A percentile compares a stretch with the other conserved stretches of the same genome.
Conservation (phyloP, 1,140 invertebrate genomes). For the Linepithema humile region DNA sequence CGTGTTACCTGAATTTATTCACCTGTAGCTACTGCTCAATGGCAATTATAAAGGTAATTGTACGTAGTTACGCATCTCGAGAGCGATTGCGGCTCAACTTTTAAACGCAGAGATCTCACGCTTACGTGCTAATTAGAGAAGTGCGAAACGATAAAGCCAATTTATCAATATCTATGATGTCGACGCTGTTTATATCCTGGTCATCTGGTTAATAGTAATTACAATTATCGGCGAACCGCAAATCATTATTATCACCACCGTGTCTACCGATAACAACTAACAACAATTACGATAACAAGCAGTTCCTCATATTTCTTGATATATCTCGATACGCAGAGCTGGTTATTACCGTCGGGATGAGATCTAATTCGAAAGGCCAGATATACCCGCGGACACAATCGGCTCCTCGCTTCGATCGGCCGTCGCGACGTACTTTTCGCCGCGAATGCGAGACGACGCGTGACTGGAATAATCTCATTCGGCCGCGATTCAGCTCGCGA, state of each 20-base stretch:
- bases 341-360: not conserved
- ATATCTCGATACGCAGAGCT: not conserved
- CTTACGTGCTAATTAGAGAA: not conserved
- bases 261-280: not conserved
- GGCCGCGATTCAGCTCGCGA: constrained; percentile 52
- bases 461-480: constrained; percentile 57
- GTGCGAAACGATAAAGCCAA: not conserved
- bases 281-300: constrained; percentile 10
- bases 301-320: not conserved
- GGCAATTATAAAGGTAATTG: constrained; percentile 29
- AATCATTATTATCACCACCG: not conserved
- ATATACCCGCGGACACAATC: constrained; percentile 10
- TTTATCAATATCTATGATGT: not conserved
- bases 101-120: constrained; percentile 25
- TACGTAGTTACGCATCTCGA: constrained; percentile 19
- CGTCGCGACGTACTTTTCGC: constrained; percentile 3
- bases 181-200: constrained; percentile 2
- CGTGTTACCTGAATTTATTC: constrained; percentile 47
- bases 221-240: not conserved
- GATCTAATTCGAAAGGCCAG: not conserved
- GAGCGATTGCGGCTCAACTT: constrained; percentile 2
- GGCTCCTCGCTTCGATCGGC: constrained; percentile 16
- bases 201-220: constrained; percentile 10
- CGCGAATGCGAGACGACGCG: constrained; percentile 33
- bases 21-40: constrained; percentile 32